Evolutionary conservation across 2,113 vertebrate genomes (phyloP).

Genomic region (Girardinichthys multiradiatus): DNA sequence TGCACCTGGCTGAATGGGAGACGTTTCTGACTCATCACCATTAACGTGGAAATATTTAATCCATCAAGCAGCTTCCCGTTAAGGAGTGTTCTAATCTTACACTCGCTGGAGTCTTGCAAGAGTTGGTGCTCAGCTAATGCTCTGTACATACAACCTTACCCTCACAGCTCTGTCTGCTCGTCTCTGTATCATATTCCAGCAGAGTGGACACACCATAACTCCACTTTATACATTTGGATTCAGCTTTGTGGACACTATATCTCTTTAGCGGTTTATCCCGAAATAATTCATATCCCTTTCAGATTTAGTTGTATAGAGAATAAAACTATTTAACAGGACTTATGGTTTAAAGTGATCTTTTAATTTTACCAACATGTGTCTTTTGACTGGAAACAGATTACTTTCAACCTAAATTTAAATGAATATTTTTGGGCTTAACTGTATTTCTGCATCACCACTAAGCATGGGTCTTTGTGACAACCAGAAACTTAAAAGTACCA

Average conservation of each 20-base stretch:
- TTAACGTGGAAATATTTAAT: not conserved
- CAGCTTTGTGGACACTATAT: conserved; percentile 8
- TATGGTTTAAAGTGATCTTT: no score
- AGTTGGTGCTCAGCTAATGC: conserved; percentile 4
- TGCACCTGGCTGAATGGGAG: conserved; percentile 12
- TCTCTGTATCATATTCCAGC: conserved; percentile 18
- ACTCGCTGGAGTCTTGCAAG: not conserved
- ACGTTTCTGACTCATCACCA: conserved; percentile 15
- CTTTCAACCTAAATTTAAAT: no score
- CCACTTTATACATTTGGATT: conserved; percentile 14
- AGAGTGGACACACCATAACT: conserved; percentile 27
- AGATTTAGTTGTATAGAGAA: no score
- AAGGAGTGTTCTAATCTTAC: conserved; percentile 18
- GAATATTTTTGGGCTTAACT: not conserved
- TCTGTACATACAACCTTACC: conserved; percentile 20
- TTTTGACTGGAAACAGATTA: no score
- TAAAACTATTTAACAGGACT: not conserved
- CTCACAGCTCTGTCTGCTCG: not conserved
- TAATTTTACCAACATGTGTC: no score
- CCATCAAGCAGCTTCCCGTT: conserved; percentile 1
- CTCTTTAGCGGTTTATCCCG: no score
- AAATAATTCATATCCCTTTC: no score
- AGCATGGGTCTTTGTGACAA: no score
- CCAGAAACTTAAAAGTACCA: no score
- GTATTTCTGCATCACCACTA: not conserved